A percentile compares a stretch with the other conserved stretches of the same genome.
These are phyloP conservation scores for Dascyllus trimaculatus DNA, from an alignment of 2,113 vertebrate genomes.

Conservation along the genomic window DNA sequence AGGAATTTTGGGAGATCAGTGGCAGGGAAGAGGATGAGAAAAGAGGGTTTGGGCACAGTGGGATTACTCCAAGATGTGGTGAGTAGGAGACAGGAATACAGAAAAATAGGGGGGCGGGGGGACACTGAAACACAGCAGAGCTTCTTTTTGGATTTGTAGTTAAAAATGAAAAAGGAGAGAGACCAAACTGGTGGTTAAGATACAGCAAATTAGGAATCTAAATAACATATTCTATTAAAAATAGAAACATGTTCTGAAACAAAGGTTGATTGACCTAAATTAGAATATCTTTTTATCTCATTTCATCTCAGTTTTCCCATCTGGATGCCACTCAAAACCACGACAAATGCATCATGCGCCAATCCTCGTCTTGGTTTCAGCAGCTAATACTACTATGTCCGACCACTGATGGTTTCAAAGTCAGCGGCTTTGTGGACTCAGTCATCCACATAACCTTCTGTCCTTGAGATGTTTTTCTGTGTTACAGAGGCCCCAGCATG, in stretches of 20 bases:
- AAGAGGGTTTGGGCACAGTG: conserved; percentile 64
- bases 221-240: conserved; percentile 9
- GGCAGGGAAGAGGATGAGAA: conserved; percentile 71
- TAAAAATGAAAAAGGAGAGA: conserved; percentile 26
- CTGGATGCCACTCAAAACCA: no score
- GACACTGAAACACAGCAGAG: conserved; percentile 32
- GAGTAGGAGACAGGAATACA: conserved; percentile 70
- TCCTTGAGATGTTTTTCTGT: background rate
- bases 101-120: conserved; percentile 33
- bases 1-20: conserved; percentile 70
- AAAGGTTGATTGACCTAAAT: background rate
- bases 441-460: conserved; percentile 1
- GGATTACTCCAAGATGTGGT: conserved; percentile 72
- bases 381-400: no score
- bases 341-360: background rate
- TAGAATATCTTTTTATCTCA: background rate
- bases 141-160: conserved; percentile 46
- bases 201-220: no score
- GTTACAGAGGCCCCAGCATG: background rate
- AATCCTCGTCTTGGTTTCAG: no score
- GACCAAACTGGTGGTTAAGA: no score
- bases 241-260: background rate
- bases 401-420: background rate
- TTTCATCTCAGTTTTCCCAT: background rate
- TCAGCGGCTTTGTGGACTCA: background rate